Evolutionary conservation across 1,140 invertebrate species (phyloP), one percentile per base, ranked within the genome.

Genomic region (Archegozetes longisetosus): DNA sequence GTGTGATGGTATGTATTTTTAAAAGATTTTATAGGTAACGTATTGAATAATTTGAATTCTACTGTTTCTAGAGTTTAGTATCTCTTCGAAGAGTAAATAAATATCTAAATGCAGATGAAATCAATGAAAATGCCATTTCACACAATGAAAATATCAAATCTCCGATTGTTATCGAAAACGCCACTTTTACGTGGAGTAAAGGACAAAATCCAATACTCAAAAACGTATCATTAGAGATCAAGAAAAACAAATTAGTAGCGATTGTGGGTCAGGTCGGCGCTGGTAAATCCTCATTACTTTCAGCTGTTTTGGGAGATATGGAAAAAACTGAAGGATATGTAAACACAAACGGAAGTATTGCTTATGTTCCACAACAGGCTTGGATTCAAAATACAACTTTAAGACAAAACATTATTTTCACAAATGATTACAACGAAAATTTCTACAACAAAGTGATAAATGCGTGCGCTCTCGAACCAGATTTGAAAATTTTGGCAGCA

Each of bases 231-330:
- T 70, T 86, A 14, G 70, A 77, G 58, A 76, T 83, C 24, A 76
- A 77, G 60, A 74, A 78, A 2, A 78, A 80, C 9, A 74, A 82
- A 23, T 66, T 87, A 13, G 71, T 84, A 0, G 82, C 82, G 0
- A 72, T 88, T 2, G 80, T 88, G 32, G 86, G 86, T 1, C 79
- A 80, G 40, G 85, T 88, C 26, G 85, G 85, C 2, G 75, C 81
- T 0, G 85, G 86, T 9, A 88, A 62, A 20, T 62, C 61, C n/a
- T 62, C 60, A 13, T 65, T 81, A 13, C 59, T 81, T 0, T 73
- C 72, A 14, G 78, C 78, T 17, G 68, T 82, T 17, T 66, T 82
- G 9, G 61, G 61, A 9, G 61, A 62, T 23, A 49, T 62, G 23
- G 50, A 62, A 53, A n/a, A 46, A 53, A 3, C 52, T 63, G 4